Evolutionary conservation across 92 coral and sea anemone species (phyloP).

Genomic region (Ricordea florida): DNA sequence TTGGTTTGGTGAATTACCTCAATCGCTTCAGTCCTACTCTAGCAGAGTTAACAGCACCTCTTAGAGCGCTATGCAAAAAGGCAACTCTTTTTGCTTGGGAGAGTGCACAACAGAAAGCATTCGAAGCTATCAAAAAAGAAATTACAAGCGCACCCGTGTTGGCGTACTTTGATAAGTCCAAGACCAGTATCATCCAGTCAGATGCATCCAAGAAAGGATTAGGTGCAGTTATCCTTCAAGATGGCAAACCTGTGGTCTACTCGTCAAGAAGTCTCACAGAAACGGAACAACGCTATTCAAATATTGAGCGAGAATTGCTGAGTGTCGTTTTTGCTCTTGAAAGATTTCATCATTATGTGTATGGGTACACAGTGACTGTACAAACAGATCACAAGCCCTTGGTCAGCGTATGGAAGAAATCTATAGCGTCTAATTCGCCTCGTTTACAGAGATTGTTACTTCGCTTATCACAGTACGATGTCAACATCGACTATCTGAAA

Average conservation of each 20-base stretch:
- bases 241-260: conserved; percentile 52
- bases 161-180: neutral
- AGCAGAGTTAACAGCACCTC: conserved; percentile 45
- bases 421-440: conserved; percentile 1
- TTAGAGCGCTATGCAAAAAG: conserved; percentile 14
- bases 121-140: conserved; percentile 22
- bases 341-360: conserved; percentile 26
- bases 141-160: too few species aligned
- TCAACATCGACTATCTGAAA: too few species aligned
- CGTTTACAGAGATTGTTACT: conserved; percentile 38
- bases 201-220: conserved; percentile 8
- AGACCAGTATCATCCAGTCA: neutral
- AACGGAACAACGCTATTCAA: conserved; percentile 35
- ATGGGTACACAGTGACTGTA: conserved; percentile 12
- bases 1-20: conserved; percentile 58
- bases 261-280: conserved; percentile 29
- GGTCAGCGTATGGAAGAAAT: conserved; percentile 24
- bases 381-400: conserved; percentile 47
- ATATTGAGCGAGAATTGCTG: conserved; percentile 22
- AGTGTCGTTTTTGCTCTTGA: conserved; percentile 33
- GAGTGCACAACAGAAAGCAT: conserved; percentile 32
- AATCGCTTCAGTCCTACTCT: conserved; percentile 32
- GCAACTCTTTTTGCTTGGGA: conserved; percentile 41
- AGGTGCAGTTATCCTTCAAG: conserved; percentile 38
- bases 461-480: too few species aligned